Base-by-base conservation (phyloP, 92 coral and sea anemone genomes). In the Epizoanthus scotinus region DNA sequence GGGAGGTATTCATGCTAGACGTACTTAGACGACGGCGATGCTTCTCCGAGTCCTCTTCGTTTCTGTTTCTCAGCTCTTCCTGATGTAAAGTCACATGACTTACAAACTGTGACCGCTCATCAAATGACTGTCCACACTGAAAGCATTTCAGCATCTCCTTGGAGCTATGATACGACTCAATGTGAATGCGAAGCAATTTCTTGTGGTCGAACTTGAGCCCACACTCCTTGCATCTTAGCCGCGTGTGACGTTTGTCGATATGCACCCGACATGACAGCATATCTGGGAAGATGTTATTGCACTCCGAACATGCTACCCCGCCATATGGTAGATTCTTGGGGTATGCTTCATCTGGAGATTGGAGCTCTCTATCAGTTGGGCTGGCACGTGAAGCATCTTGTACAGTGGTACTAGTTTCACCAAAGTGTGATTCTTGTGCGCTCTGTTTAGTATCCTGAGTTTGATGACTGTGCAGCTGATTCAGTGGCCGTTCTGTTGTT, bases 11-110 rank as follows among this genome's bases (percentile, higher is more conserved):
- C 82, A 3, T 18, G 81, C 66, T 9, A 82, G 84, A 24, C 49
- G 13, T 29, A 3, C 50, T 36, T 27, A 19, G 15, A n/a, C 47
- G 5, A 20, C 40, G 49, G 71, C 21, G 10, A 15, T 36, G 64
- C 22, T 77, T 78, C 67, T 87, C 90, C 22, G 28, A 40, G 28
- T 28, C 58, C 29, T 78, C 79, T 18, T 85, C 83, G 14, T 82
- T 73, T 17, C 26, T 75, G 55, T 73, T 63, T 28, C 66, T 69
- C 27, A 68, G 78, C 38, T 85, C 86, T 20, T 79, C 78, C 49
- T 92, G 94, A 82, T 92, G 97, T n/a, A 91, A 85, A 25, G 94
- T 92, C 47, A 92, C 89, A 75, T 92, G 97, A 78, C 86, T 85
- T 15, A 92, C 86, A 36, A 92, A 92, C 66, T 88, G 89, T n/a